Base-by-base conservation (phyloP, 2,888 invertebrate genomes). In the Petrophora chlorosata region DNA sequence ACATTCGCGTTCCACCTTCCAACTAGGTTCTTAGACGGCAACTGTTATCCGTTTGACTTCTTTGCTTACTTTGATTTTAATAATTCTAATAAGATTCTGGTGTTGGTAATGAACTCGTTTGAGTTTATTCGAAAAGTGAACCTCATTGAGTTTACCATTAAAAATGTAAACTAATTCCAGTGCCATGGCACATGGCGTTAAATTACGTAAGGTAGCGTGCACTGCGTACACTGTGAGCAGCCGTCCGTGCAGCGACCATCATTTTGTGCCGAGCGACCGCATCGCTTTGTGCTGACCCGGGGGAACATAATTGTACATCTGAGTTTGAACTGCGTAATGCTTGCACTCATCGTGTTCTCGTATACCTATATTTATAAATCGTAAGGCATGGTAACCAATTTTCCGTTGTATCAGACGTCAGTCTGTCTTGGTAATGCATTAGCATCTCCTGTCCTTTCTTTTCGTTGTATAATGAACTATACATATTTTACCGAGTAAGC, bases 141-240 rank as follows among this genome's bases (percentile, higher is more conserved):
- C n/a, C n/a, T n/a, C n/a, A n/a, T n/a, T n/a, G n/a, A n/a, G n/a
- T n/a, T n/a, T n/a, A n/a, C n/a, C 8, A 23, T 22, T 16, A 36
- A 9, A 28, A 32, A 17, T 16, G 10, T 41, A 14, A 42, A 42
- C 19, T 32, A 13, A 28, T 42, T 23, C 19, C 29, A 36, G 36
- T 50, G 45, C 16, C 36, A 45, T 54, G 39, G 53, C 47, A 47
- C 35, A 69, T 71, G 65, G 66, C 58, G 65, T 67, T 67, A 61
- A 59, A 59, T 82, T 81, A 83, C 77, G 75, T 84, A 82, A 79
- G 71, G 60, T 72, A 57, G 67, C 71, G 67, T 77, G 70, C 67
- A 16, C 34, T 33, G 26, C n/a, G n/a, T 39, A 76, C 66, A 71
- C 56, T 65, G 70, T 67, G 73, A 64, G 69, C 79, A 78, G 65